Base-by-base conservation (phyloP, 2,888 invertebrate genomes). In the Thecocarcelia acutangulata region DNA sequence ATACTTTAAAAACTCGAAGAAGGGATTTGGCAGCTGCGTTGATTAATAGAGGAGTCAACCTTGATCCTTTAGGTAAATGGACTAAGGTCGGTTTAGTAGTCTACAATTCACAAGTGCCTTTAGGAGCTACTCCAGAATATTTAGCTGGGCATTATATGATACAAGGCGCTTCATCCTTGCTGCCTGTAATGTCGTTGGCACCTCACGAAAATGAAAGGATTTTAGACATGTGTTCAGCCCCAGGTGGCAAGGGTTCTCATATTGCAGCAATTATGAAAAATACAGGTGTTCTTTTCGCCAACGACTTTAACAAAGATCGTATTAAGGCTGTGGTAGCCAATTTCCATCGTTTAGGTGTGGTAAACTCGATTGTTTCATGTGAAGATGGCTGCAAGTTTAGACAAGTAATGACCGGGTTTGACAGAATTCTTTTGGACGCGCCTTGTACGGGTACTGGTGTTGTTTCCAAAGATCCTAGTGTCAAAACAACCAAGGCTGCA, bases 371-470 rank as follows among this genome's bases (percentile, higher is more conserved):
- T 11, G 94, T 99, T 72, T 96, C 96, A 85, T 94, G 94, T 84
- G 94, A 97, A 88, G 98, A 99, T 92, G 99, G 98, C 1, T 92
- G 97, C 70, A 94, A 96, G 87, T 96, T 97, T 87, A 94, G 96
- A 0, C 92, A 95, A 90, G 92, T 96, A 12, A 95, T 97, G 90
- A 96, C 95, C 87, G 96, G 97, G 1, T 99, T 99, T 89, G 99
- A 99, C 90, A 93, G 99, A 86, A 97, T 99, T 6, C 91, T 99
- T 40, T 91, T 99, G 59, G 99, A 99, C 92, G 99, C 99, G 0
- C 99, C 99, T 0, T 99, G 99, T 89, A 97, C 98, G 46, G 99
- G 99, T 42, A 98, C 99, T 0, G 99, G 99, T 33, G 98, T 99
- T 11, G 96, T 99, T 48, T 95, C 98, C 28, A 99, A 99, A 92